Base-by-base conservation (phyloP, 1,140 invertebrate genomes). In the Trichoplusia ni region DNA sequence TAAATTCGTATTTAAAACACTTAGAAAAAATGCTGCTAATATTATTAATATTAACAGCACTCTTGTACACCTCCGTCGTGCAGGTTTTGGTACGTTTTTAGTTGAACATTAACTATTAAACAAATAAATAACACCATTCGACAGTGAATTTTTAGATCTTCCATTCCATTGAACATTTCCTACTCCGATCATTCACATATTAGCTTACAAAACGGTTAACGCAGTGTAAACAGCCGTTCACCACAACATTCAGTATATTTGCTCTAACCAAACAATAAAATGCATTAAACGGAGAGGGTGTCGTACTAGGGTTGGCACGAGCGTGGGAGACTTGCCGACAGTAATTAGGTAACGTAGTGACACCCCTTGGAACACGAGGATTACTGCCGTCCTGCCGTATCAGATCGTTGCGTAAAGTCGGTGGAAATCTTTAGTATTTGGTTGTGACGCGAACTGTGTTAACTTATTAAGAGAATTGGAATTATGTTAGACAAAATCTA, bases 261-360 rank as follows among this genome's bases (percentile, higher is more conserved):
- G 64, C 44, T 69, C 58, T 46, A 63, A 67, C 60, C 69, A 46
- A 67, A 72, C 64, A 65, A 68, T 67, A 64, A 67, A 69, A 65
- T 56, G 38, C 64, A 60, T 67, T 51, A 64, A 66, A 66, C 60
- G 68, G 67, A 54, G 46, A 64, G 71, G 67, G 73, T 51, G 47
- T 33, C 16, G 0, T 25, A 49, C 46, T 18, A 44, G 40, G 40
- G 40, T 21, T 44, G 40, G 0, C 40, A 44, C 37, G 67, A 78
- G 61, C 79, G 79, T 79, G 79, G 79, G 79, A 81, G 67, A 73
- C 68, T 73, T 71, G 27, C n/a, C 64, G 75, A 67, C 73, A 61
- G 75, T 81, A 82, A 84, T 85, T 87, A 83, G 73, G 67, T 72
- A 67, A 69, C 69, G 42, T 54, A 60, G 59, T 42, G 53, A 56